Evolutionary conservation across 2,888 invertebrate species (phyloP), one percentile per base, ranked within the genome.

Genomic region (Actias luna): DNA sequence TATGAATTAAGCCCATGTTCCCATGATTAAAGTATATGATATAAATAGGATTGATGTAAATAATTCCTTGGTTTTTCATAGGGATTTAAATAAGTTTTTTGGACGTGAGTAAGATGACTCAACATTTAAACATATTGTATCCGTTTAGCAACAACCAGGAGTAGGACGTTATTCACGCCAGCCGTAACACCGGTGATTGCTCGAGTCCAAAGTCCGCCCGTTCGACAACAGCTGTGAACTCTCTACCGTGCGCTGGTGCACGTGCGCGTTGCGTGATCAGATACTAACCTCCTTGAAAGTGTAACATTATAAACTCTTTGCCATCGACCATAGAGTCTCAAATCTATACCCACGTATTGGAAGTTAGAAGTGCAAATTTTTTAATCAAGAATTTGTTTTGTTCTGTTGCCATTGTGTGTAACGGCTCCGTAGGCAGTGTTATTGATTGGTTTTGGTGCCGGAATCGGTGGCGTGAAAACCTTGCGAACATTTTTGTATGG

Each of bases 201-300:
- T 77, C 79, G 83, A 77, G 89, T 91, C 79, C 90, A 90, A 91
- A 92, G 91, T 92, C 90, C 89, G 80, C 72, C 74, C 42, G 74
- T 75, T 75, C 72, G 75, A 77, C 78, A 83, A 83, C 88, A 87
- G 88, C 89, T 89, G 89, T 85, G 82, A 79, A 82, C 84, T 83
- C 83, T 78, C 81, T 81, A 80, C 79, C 80, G 78, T 78, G 84
- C 79, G 76, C 73, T 42, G 22, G 66, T 67, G 75, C 80, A 80
- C 89, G 89, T 88, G 88, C 83, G 70, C 73, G 25, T 67, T 76
- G 84, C 90, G 86, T 90, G 90, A 88, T 89, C 68, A 16, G 60
- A 36, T 58, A 63, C 36, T 60, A 64, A 52, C 59, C 67, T 64
- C 67, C 58, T 61, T 66, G 42, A 35, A 50, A 64, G 63, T 67